Evolutionary conservation across 2,113 vertebrate genomes (phyloP).

Genomic region (Eubucco bourcierii): DNA sequence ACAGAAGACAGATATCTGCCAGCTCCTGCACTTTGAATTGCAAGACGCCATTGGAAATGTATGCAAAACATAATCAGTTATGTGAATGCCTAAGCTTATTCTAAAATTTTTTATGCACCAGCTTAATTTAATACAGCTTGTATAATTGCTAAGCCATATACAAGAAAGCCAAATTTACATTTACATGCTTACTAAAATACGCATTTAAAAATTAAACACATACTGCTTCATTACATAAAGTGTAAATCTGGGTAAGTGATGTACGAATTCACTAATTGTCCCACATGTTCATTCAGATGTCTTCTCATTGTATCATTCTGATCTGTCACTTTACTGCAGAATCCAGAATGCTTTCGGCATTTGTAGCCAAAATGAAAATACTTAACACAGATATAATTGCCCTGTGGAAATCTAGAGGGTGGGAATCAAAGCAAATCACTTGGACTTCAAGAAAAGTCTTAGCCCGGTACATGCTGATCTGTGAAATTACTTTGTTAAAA

Average conservation of each 20-base stretch:
- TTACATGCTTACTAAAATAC: not conserved
- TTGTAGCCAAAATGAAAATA: constrained; percentile 9
- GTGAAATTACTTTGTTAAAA: not conserved
- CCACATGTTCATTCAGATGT: not conserved
- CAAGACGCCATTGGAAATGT: not conserved
- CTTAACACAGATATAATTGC: not conserved
- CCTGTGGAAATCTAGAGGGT: not conserved
- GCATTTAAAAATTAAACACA: not conserved
- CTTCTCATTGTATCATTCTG: not conserved
- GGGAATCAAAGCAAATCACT: not conserved
- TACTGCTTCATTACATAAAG: not conserved
- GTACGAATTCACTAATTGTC: not conserved
- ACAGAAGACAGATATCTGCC: not conserved
- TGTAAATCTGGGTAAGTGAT: not conserved
- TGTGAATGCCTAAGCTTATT: not conserved
- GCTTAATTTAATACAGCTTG: not conserved
- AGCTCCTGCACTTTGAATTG: not conserved
- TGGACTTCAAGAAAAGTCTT: not conserved
- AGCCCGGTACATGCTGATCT: not conserved
- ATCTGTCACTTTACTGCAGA: not conserved
- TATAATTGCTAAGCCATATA: not conserved
- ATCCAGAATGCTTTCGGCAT: not conserved
- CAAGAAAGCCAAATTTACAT: not conserved
- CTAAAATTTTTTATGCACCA: not conserved
- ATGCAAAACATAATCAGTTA: not conserved